Evolutionary conservation across 2,888 invertebrate genomes (phyloP).

Genomic region (Serripes groenlandicus): DNA sequence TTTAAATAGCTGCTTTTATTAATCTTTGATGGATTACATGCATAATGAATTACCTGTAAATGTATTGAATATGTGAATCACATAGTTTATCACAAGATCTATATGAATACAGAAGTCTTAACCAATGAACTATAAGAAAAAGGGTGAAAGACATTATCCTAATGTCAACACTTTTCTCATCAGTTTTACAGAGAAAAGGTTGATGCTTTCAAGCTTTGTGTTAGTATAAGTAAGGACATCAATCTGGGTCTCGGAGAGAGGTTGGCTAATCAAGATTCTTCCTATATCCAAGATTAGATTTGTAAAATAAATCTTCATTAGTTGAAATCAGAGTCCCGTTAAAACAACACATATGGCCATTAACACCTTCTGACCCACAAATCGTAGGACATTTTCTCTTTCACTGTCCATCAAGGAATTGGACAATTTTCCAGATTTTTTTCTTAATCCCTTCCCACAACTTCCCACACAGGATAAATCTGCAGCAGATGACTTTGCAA

Average conservation of each 20-base stretch:
- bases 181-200: conserved; percentile 3
- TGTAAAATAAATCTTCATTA: conserved; percentile 26
- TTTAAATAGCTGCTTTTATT: too few species aligned
- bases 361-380: neutral
- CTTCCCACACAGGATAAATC: neutral
- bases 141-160: neutral
- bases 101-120: too few species aligned
- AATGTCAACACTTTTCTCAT: conserved; percentile 23
- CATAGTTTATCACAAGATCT: too few species aligned
- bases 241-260: neutral
- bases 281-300: conserved; percentile 19
- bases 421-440: too few species aligned
- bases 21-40: too few species aligned
- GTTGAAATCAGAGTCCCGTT: conserved; percentile 16
- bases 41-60: too few species aligned
- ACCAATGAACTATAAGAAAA: too few species aligned
- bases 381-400: too few species aligned
- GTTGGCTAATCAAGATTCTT: conserved; percentile 13
- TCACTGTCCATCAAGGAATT: too few species aligned
- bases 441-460: too few species aligned
- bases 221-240: conserved; percentile 14
- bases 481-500: neutral
- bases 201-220: neutral
- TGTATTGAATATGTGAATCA: too few species aligned
- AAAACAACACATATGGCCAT: conserved; percentile 22